phyloP scores from a whole-genome alignment of 2,797 vertebrate genomes.

The Sebastes nivosus region DNA sequence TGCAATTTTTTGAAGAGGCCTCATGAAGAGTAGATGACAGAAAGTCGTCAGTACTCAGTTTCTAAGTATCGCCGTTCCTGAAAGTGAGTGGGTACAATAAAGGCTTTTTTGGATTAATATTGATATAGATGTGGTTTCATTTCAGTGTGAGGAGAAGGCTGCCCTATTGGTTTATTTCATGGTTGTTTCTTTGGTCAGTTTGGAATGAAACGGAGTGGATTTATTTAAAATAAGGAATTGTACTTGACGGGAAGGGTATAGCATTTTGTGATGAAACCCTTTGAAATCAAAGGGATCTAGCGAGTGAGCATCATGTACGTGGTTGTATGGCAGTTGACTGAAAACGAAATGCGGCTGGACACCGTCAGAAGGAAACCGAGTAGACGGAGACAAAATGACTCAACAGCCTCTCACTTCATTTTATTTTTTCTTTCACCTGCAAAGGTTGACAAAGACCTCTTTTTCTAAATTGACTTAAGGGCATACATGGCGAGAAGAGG shows the following conservation, averaged over 20 bases:
- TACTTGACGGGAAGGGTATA: neutral
- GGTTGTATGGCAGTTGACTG: neutral
- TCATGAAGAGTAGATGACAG: neutral
- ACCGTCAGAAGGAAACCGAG: neutral
- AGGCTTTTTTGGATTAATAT: slow-evolving; percentile 1
- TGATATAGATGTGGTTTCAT: neutral
- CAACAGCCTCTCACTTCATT: neutral
- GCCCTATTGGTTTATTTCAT: neutral
- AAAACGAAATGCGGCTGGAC: neutral
- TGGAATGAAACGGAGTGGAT: neutral
- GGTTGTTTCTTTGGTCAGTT: neutral
- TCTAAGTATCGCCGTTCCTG: neutral
- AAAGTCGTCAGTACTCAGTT: neutral
- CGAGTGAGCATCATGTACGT: neutral
- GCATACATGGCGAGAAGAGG: slow-evolving; percentile 2
- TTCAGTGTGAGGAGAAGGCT: neutral
- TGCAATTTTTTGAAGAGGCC: neutral
- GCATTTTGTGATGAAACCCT: neutral
- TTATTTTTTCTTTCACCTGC: neutral
- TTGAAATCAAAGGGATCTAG: neutral
- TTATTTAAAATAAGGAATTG: neutral
- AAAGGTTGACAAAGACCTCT: slow-evolving; percentile 10
- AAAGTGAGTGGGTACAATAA: neutral
- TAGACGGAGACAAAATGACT: slow-evolving; percentile 11
- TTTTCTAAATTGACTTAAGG: slow-evolving; percentile 40